These are phyloP conservation scores for Aphelenchoides fujianensis DNA, from an alignment of 1,140 invertebrate genomes.

Conservation along the genomic window DNA sequence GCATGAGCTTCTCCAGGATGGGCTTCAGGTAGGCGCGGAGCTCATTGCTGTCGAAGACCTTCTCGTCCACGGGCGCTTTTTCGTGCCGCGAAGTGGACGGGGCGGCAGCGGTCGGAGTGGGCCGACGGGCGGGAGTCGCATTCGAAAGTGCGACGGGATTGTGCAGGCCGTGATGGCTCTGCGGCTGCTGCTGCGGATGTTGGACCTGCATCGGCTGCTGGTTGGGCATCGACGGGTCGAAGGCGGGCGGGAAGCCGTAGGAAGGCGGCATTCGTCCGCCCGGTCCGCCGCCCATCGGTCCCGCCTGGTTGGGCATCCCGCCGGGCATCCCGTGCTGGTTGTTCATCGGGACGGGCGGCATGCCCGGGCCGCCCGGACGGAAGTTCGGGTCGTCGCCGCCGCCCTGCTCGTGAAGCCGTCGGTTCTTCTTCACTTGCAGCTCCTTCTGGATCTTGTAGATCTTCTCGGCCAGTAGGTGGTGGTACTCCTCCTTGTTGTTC, in stretches of 20 bases:
- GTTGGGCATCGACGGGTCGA: constrained; percentile 19
- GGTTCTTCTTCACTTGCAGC: constrained; percentile 75
- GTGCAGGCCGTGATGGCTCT: not conserved
- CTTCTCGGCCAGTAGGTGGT: constrained; percentile 94
- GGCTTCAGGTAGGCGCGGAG: constrained; percentile 85
- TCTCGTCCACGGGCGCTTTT: constrained; percentile 46
- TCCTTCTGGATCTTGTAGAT: constrained; percentile 99
- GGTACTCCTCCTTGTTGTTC: constrained; percentile 91
- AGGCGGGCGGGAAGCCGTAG: not conserved
- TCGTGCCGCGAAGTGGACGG: not conserved
- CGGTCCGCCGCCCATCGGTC: constrained; percentile 13
- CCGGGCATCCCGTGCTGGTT: not conserved
- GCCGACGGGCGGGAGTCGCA: not conserved
- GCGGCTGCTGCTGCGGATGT: constrained; percentile 1
- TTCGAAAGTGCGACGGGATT: not conserved
- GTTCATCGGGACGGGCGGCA: not conserved
- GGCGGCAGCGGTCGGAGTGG: not conserved
- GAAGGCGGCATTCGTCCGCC: not conserved
- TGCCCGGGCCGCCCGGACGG: not conserved
- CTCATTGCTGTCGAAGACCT: constrained; percentile 86
- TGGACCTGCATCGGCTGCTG: constrained; percentile 6
- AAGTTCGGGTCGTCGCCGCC: constrained; percentile 10
- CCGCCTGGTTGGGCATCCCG: not conserved
- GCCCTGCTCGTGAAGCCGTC: constrained; percentile 73
- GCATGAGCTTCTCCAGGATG: constrained; percentile 85